Percentiles rank a stretch among this genome's conserved stretches.
These are phyloP conservation scores for Casuarius casuarius DNA, from an alignment of 2,113 vertebrate species.

Conservation along the genomic window DNA sequence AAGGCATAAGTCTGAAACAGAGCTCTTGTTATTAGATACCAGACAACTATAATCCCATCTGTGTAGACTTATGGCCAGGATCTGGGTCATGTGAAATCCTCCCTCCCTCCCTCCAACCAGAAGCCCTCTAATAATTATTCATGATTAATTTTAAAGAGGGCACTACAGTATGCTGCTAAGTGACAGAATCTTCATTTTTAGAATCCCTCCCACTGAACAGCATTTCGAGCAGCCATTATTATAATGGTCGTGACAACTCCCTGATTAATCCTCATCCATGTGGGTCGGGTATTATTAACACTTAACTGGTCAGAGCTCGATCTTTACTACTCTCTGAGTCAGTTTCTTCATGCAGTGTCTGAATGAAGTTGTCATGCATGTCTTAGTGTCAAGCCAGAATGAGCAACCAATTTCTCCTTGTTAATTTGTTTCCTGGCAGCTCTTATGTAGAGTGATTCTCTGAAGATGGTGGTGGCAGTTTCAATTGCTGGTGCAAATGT, in stretches of 20 bases:
- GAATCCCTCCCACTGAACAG: not conserved
- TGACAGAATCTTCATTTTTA: not conserved
- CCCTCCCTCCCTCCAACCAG: not conserved
- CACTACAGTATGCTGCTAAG: not conserved
- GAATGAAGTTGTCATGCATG: not conserved
- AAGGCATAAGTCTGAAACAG: not conserved
- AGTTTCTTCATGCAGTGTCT: not conserved
- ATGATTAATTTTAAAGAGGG: conserved; percentile 31
- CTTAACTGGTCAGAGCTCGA: not conserved
- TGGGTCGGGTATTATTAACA: conserved; percentile 9
- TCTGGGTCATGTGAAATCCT: conserved; percentile 33
- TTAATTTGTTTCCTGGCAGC: not conserved
- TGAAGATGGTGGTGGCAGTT: not conserved
- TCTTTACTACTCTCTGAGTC: not conserved
- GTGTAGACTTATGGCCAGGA: not conserved
- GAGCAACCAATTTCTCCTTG: not conserved
- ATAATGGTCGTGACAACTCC: not conserved
- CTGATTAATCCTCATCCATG: not conserved
- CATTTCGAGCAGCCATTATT: conserved; percentile 14
- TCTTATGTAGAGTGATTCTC: not conserved
- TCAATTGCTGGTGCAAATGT: not conserved
- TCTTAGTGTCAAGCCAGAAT: not conserved
- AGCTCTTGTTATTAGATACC: not conserved
- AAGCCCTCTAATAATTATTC: conserved; percentile 36
- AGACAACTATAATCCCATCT: conserved; percentile 24